Base-by-base conservation (phyloP, 2,797 vertebrate species). In the Paratrypauchen microcephalus region DNA sequence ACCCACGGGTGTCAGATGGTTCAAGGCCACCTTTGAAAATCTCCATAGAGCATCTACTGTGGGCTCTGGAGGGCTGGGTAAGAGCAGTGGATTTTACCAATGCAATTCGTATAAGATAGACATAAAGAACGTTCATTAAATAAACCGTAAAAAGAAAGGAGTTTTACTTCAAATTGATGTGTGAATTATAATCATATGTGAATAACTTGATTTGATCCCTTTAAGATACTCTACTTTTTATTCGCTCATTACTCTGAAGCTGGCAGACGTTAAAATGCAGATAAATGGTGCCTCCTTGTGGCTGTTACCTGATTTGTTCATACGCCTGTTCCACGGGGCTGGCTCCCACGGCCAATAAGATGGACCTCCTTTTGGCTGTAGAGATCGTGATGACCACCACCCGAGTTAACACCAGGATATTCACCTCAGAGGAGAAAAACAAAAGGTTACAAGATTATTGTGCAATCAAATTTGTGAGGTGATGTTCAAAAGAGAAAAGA, bases 361-460 rank as follows among this genome's bases (percentile, higher is more conserved):
- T 90, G 67, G 93, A 93, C 76, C 93, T 83, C 81, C 92, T 92
- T 75, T 92, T 95, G 50, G 92, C 90, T 52, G 93, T 94, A 68
- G 92, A 90, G 73, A 94, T 88, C 71, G 93, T 94, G 83, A 95
- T 94, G 74, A 92, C 68, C 24, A 94, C 88, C 57, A 95, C 94
- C 39, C 94, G 84, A 3, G 87, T 89, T 70, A 95, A 77, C 24
- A 94, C 92, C 88, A 93, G 86, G 69, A 94, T 78, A 72, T 94
- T 95, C 56, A 95, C 94, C 94, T 95, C 80, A n/a, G 55, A 67
- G 16, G 30, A 68, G 5, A 19, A 0, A 21, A 5, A 2, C 66
- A 15, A 6, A 24, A n/a, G 9, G 1, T 15, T 45, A 62, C 19
- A 68, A 13, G 5, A 58, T 18, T 59, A 30, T 18, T 3, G 28